These are phyloP conservation scores for Eurois occulta DNA, from an alignment of 2,888 invertebrate genomes.

Conservation along the genomic window DNA sequence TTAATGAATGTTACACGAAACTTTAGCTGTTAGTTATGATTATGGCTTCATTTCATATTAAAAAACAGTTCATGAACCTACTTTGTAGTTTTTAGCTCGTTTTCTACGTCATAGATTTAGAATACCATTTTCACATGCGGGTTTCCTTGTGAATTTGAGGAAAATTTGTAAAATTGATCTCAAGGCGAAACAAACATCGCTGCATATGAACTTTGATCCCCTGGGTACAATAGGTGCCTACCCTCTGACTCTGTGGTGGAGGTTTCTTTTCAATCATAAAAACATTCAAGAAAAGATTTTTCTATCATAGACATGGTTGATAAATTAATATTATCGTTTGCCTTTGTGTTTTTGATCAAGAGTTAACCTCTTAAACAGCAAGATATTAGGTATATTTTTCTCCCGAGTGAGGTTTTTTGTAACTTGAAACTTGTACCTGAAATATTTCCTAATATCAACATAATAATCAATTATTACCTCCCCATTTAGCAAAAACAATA, in stretches of 20 bases:
- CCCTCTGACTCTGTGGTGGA: conserved; percentile 42
- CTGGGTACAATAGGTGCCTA: conserved; percentile 43
- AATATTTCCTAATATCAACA: not conserved
- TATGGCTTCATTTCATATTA: not conserved
- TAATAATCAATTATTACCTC: not conserved
- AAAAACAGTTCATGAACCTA: too few relatives aligned
- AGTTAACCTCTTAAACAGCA: not conserved
- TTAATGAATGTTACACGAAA: not conserved
- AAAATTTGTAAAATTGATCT: conserved; percentile 31
- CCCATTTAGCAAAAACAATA: not conserved
- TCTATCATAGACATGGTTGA: not conserved
- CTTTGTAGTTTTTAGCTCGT: not conserved
- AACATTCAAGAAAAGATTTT: conserved; percentile 10
- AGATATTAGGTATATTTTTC: not conserved
- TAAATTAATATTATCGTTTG: not conserved
- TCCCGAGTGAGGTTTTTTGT: not conserved
- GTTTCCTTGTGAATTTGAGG: conserved; percentile 9
- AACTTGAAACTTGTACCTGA: not conserved
- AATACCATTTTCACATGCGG: not conserved
- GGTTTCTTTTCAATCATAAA: conserved; percentile 55
- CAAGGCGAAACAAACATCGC: conserved; percentile 30
- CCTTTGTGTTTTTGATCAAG: not conserved
- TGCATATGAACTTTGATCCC: conserved; percentile 49
- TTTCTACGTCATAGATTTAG: not conserved
- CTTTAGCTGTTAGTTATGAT: not conserved